A percentile compares a stretch with the other conserved stretches of the same genome.
Conservation (phyloP, 2,113 vertebrate genomes). For the Xenus cinereus region DNA sequence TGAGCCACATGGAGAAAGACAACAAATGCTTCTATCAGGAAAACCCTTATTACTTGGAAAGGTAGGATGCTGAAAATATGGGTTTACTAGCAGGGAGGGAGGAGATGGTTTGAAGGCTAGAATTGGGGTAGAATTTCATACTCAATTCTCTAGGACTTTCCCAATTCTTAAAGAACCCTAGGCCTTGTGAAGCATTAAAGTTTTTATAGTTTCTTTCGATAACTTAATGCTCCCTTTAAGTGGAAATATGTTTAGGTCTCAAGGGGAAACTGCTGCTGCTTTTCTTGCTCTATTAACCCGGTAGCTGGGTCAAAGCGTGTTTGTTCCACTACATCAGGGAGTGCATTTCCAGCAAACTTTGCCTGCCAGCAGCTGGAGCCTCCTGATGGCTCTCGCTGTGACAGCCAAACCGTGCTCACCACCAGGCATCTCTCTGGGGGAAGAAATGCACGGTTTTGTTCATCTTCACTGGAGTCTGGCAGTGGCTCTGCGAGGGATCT, state of each 20-base stretch:
- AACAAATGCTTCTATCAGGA: slow-evolving; percentile 91
- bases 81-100: neutral
- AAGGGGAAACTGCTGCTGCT: neutral
- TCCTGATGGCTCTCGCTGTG: neutral
- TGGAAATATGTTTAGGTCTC: neutral
- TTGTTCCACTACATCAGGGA: neutral
- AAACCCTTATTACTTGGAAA: slow-evolving; percentile 75
- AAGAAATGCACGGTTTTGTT: neutral
- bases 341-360: neutral
- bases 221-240: neutral
- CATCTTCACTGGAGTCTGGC: neutral
- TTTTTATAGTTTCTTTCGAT: neutral
- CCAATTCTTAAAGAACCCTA: neutral
- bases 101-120: neutral
- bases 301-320: neutral
- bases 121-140: neutral
- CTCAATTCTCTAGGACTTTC: neutral
- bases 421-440: neutral
- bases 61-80: slow-evolving; percentile 60
- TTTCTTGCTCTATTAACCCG: neutral
- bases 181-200: neutral
- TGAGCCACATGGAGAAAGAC: slow-evolving; percentile 91
- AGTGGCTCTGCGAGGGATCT: neutral
- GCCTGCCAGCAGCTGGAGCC: neutral
- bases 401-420: neutral